A percentile compares a stretch with the other conserved stretches of the same genome.
Conservation (phyloP, 2,888 invertebrate species). For the Philereme transversata region DNA sequence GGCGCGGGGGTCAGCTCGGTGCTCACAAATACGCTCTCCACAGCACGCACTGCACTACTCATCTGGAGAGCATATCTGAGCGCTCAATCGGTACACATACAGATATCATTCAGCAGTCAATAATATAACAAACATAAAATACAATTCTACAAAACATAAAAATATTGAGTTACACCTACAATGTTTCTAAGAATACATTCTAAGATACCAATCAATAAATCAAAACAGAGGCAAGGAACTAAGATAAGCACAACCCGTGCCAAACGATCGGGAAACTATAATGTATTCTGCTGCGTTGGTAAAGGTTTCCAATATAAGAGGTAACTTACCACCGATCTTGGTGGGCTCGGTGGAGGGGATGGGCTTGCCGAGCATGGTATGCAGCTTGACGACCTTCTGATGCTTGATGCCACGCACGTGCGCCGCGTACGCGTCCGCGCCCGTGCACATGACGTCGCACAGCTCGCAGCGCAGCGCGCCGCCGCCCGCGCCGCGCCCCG, state of each 20-base stretch:
- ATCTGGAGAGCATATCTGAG: conserved; percentile 59
- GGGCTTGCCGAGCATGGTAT: conserved; percentile 98
- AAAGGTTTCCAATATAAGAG: no score
- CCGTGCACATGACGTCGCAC: conserved; percentile 99
- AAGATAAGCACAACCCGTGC: no score
- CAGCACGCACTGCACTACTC: conserved; percentile 6
- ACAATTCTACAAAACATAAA: neutral
- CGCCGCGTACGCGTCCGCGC: conserved; percentile 95
- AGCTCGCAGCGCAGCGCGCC: conserved; percentile 94
- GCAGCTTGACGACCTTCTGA: conserved; percentile 91
- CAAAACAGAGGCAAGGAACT: no score
- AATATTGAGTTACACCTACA: neutral
- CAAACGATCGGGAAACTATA: no score
- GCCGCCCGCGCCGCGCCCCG: conserved; percentile 63
- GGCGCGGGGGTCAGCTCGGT: conserved; percentile 66
- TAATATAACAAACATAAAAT: neutral
- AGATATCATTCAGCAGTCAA: conserved; percentile 2
- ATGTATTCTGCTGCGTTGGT: no score
- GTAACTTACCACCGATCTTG: conserved; percentile 83
- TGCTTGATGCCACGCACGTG: conserved; percentile 30
- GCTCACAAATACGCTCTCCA: conserved; percentile 63
- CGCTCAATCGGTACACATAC: conserved; percentile 17
- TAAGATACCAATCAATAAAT: no score
- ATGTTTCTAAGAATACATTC: no score
- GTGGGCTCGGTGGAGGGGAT: conserved; percentile 98